Evolutionary conservation across 1,140 invertebrate species (phyloP).

Genomic region (Drosophila novamexicana): DNA sequence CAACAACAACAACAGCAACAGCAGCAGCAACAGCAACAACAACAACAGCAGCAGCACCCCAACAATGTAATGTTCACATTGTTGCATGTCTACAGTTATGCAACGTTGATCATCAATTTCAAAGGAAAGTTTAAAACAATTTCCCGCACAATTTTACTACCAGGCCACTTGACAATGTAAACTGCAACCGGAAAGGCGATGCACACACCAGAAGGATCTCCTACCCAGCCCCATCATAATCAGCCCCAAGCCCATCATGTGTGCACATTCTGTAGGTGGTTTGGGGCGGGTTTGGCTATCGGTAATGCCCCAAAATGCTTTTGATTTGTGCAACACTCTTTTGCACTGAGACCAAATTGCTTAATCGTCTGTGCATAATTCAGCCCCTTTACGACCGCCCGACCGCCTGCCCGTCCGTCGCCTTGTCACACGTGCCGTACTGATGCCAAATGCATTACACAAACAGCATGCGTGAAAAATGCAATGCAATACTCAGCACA

Average conservation of each 20-base stretch:
- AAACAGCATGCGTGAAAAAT: constrained; percentile 55
- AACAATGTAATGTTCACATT: constrained; percentile 52
- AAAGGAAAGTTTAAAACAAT: constrained; percentile 59
- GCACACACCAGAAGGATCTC: neutral
- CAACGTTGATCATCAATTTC: constrained; percentile 49
- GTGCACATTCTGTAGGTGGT: constrained; percentile 10
- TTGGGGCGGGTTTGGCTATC: constrained; percentile 9
- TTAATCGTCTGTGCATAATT: constrained; percentile 65
- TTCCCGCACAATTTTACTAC: constrained; percentile 55
- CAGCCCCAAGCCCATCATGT: constrained; percentile 4
- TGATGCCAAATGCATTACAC: constrained; percentile 38
- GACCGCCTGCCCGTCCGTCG: neutral
- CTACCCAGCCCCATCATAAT: neutral
- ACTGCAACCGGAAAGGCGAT: constrained; percentile 38
- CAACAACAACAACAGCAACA: constrained; percentile 22
- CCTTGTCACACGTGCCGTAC: neutral
- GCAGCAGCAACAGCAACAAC: constrained; percentile 12
- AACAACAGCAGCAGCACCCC: constrained; percentile 13
- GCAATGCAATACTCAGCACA: constrained; percentile 48
- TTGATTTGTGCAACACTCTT: constrained; percentile 47
- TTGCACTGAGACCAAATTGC: constrained; percentile 43
- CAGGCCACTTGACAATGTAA: constrained; percentile 56
- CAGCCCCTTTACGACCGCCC: neutral
- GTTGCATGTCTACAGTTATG: constrained; percentile 56
- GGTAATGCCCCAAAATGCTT: constrained; percentile 49